Evolutionary conservation across 2,888 invertebrate species (phyloP).

Genomic region (Caenorhabditis doughertyi): DNA sequence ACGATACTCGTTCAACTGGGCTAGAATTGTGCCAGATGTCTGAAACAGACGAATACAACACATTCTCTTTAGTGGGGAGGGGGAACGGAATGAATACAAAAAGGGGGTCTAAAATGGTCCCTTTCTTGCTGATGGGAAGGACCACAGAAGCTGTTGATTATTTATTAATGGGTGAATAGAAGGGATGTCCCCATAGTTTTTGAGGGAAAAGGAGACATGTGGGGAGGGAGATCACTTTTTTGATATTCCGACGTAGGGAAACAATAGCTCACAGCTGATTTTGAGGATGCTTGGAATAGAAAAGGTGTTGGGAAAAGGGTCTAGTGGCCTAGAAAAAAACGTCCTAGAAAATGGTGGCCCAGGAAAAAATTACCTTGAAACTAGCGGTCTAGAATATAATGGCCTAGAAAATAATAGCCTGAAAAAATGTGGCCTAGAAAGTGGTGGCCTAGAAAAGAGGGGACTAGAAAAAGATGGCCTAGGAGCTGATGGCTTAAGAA

Average conservation of each 20-base stretch:
- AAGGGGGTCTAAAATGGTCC: not conserved
- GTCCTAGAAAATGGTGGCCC: too few species aligned
- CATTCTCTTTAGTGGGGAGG: not conserved
- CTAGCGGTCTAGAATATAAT: too few species aligned
- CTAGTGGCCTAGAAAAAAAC: not conserved
- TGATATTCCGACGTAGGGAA: conserved; percentile 15
- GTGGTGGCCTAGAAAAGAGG: too few species aligned
- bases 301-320: too few species aligned
- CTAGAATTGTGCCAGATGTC: conserved; percentile 60
- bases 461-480: too few species aligned
- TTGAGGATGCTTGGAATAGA: not conserved
- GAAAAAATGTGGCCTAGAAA: too few species aligned
- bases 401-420: too few species aligned
- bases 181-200: not conserved
- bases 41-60: conserved; percentile 44
- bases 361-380: too few species aligned
- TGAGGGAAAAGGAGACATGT: not conserved
- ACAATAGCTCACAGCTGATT: not conserved
- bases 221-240: not conserved
- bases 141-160: conserved; percentile 23
- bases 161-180: conserved; percentile 21
- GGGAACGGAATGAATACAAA: not conserved
- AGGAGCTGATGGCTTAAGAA: too few species aligned
- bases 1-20: conserved; percentile 64
- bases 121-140: too few species aligned